A percentile compares a stretch with the other conserved stretches of the same genome.
Evolutionary conservation across 2,797 vertebrate species (phyloP).

Genomic region (Cottoperca gobio): DNA sequence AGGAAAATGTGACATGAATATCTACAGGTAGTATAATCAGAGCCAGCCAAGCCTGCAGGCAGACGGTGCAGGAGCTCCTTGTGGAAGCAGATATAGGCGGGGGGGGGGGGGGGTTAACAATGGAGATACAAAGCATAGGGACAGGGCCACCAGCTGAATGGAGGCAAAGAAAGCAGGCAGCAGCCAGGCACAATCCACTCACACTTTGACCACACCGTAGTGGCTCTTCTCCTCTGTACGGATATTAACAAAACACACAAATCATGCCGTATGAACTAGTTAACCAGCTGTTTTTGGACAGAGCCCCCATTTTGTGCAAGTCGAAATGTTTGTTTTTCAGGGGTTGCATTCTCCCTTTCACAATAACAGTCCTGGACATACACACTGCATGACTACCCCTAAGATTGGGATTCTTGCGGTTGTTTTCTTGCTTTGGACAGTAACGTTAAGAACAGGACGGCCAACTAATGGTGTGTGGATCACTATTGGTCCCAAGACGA

Average conservation of each 20-base stretch:
- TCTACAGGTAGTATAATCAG: conserved; percentile 63
- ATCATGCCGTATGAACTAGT: not conserved
- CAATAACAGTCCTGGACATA: too few relatives aligned
- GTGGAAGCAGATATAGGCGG: conserved; percentile 33
- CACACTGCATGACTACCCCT: too few relatives aligned
- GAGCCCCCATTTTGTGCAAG: not conserved
- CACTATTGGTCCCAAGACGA: not conserved
- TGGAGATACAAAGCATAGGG: conserved; percentile 35
- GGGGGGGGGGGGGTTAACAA: conserved; percentile 48
- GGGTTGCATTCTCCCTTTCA: too few relatives aligned
- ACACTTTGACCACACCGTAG: conserved; percentile 14
- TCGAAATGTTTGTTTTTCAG: too few relatives aligned
- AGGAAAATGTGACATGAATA: conserved; percentile 48
- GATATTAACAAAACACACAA: not conserved
- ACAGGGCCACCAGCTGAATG: conserved; percentile 43
- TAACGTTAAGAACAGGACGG: too few relatives aligned
- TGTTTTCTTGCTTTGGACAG: too few relatives aligned
- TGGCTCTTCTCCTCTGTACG: not conserved
- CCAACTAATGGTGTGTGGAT: not conserved
- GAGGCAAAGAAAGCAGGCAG: conserved; percentile 53
- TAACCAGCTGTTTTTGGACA: not conserved
- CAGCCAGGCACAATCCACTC: conserved; percentile 45
- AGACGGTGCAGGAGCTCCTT: conserved; percentile 23
- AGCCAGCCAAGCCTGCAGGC: conserved; percentile 42
- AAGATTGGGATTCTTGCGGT: too few relatives aligned